Base-by-base conservation (phyloP, 2,888 invertebrate species). In the Cotesia congregata region DNA sequence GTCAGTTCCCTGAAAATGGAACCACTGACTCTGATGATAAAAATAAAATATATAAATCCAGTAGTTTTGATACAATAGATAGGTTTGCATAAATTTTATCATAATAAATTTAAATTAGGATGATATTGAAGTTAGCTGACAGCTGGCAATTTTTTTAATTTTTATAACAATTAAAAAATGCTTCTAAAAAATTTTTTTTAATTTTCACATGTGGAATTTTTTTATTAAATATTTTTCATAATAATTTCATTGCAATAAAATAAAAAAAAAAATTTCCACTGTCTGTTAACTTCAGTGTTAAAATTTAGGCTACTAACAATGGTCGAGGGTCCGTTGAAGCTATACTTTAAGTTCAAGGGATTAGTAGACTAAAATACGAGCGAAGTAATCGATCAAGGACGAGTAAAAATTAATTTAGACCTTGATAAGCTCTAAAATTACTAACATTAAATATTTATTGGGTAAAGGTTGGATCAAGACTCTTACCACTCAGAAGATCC, bases 61-160 rank as follows among this genome's bases (percentile, higher is more conserved):
- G 30, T 30, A 30, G 79, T 74, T 86, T 82, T 71, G 85, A 86
- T 70, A 78, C 79, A 15, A 76, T 72, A 88, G 87, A 88, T 87
- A 70, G 77, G 59, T 50, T 15, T 73, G 69, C 6, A 65, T 61
- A 4, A 40, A 30, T 30, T 30, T 67, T 59, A 41, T 40, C 12
- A 59, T 5, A 6, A 6, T 70, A 15, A 59, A 15, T 69, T 1
- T 5, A 7, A n/a, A n/a, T n/a, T n/a, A n/a, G n/a, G n/a, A n/a
- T n/a, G n/a, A n/a, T n/a, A n/a, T n/a, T n/a, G n/a, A n/a, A n/a
- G n/a, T n/a, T n/a, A n/a, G n/a, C n/a, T n/a, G n/a, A n/a, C n/a
- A n/a, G n/a, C n/a, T n/a, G n/a, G n/a, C n/a, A n/a, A n/a, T n/a
- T n/a, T n/a, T n/a, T n/a, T n/a, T n/a, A n/a, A n/a, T n/a, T n/a